Evolutionary conservation across 1,140 invertebrate genomes (phyloP).

Genomic region (Dendroctonus valens): DNA sequence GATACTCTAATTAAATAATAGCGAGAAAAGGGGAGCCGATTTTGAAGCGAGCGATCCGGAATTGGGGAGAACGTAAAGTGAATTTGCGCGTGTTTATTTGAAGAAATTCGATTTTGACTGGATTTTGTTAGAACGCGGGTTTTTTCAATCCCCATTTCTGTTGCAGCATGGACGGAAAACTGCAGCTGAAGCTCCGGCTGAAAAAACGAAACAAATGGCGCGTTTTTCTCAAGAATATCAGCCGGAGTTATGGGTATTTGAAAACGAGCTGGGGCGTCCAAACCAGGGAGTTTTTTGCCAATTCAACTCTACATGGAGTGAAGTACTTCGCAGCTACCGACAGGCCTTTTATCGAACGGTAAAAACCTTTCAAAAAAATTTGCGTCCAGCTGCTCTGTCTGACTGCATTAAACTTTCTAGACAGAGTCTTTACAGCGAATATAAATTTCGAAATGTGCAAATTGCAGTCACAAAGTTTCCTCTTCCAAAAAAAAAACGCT

Average conservation of each 20-base stretch:
- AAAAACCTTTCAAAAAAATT: constrained; percentile 35
- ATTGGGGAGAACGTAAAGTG: no score
- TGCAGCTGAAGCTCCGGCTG: neutral
- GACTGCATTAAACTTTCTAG: constrained; percentile 7
- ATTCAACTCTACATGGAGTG: constrained; percentile 69
- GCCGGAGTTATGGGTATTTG: constrained; percentile 24
- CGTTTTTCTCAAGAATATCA: neutral
- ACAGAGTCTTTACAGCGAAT: neutral
- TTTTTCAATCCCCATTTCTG: neutral
- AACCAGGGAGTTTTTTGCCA: constrained; percentile 61
- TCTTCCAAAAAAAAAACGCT: neutral
- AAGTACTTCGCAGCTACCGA: constrained; percentile 68
- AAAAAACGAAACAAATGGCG: neutral
- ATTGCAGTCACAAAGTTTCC: constrained; percentile 7
- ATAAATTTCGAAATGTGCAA: constrained; percentile 9
- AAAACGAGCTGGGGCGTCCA: constrained; percentile 62
- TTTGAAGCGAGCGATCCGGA: no score
- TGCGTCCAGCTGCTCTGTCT: neutral
- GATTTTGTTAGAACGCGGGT: neutral
- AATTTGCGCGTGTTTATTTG: no score
- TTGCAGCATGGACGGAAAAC: neutral
- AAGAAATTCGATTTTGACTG: no score
- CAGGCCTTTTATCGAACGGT: constrained; percentile 68
- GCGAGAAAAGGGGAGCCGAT: no score
- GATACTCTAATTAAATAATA: no score